phyloP scores from a whole-genome alignment of 2,113 vertebrate genomes.

The Halcyon malimbica region DNA sequence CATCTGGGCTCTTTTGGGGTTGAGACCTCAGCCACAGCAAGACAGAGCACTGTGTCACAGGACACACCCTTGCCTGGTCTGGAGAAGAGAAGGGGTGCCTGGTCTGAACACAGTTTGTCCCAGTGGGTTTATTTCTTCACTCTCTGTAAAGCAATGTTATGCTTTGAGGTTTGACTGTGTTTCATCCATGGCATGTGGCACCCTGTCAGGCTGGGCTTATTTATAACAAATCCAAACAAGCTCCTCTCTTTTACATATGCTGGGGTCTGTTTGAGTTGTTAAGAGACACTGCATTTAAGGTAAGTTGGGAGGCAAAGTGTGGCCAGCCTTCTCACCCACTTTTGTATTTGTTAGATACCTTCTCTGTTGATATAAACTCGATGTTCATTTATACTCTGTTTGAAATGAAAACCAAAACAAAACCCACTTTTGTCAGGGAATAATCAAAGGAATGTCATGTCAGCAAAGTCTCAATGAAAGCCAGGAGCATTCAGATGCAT shows the following conservation, averaged over 20 bases:
- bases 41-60: background rate
- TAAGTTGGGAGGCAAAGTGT: background rate
- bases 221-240: background rate
- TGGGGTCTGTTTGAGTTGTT: background rate
- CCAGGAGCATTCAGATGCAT: constrained; percentile 48
- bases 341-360: background rate
- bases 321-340: background rate
- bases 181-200: background rate
- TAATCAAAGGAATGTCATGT: constrained; percentile 45
- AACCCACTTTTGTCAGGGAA: background rate
- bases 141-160: background rate
- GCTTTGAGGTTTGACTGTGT: background rate
- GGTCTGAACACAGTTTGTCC: background rate
- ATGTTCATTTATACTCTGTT: background rate
- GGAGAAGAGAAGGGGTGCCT: background rate
- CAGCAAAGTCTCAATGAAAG: constrained; percentile 33
- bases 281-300: background rate
- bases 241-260: background rate
- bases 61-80: background rate
- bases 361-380: background rate
- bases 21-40: background rate
- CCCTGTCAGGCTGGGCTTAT: background rate
- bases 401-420: background rate
- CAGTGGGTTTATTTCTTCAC: background rate
- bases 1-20: fast-evolving